Percentiles rank a stretch among this genome's conserved stretches.
phyloP scores from a whole-genome alignment of 2,113 vertebrate genomes.

The Mohoua ochrocephala region DNA sequence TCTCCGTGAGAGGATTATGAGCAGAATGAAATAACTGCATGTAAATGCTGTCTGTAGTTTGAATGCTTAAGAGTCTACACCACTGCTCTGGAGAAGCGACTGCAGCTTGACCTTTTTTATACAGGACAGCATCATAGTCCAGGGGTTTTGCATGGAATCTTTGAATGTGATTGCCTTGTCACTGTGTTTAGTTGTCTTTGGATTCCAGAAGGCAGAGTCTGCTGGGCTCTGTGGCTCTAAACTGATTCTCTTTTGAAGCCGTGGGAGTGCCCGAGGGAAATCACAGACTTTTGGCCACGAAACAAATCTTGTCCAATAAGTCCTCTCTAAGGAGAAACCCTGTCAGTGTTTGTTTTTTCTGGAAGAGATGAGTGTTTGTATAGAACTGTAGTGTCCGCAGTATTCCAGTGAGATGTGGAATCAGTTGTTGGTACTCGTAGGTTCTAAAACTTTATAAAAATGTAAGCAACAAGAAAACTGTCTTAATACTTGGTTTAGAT shows the following conservation, averaged over 20 bases:
- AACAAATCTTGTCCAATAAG: neutral
- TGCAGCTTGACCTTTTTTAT: neutral
- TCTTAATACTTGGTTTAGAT: neutral
- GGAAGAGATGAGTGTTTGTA: neutral
- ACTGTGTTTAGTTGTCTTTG: neutral
- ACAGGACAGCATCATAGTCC: neutral
- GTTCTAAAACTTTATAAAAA: neutral
- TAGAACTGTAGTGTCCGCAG: fast-evolving
- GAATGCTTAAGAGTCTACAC: neutral
- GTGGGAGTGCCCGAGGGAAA: neutral
- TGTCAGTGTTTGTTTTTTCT: neutral
- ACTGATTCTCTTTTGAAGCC: neutral
- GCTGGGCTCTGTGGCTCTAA: neutral
- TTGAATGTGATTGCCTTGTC: neutral
- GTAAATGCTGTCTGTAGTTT: neutral
- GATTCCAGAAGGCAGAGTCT: neutral
- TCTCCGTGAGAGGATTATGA: neutral
- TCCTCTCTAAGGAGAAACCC: neutral
- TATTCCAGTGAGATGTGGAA: neutral
- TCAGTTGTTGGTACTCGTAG: neutral
- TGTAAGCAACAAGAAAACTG: neutral
- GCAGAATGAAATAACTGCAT: neutral
- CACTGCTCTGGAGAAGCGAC: neutral
- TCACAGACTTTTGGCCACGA: neutral
- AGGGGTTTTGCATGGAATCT: neutral